Conservation (phyloP, 53 echinoderm and acorn worm species). For the Mesocentrotus franciscanus region DNA sequence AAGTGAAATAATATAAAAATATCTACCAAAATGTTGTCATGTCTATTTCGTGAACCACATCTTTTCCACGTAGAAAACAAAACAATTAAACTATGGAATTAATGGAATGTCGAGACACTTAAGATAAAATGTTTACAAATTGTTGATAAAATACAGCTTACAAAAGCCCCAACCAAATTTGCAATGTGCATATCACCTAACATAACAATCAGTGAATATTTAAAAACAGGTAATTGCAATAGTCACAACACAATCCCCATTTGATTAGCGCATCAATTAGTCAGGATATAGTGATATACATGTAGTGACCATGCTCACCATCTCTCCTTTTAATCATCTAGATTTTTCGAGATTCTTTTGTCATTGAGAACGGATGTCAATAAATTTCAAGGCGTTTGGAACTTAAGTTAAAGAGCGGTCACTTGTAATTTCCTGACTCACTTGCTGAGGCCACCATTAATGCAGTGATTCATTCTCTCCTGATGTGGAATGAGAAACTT, state of each 20-base stretch:
- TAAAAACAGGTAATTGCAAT: not conserved
- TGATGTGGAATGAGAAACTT: not conserved
- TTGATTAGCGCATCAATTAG: not conserved
- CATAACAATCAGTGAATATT: conserved; percentile 2
- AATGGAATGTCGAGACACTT: no score
- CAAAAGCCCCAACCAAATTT: not conserved
- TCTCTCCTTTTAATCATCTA: not conserved
- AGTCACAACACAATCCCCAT: not conserved
- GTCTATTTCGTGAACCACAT: no score
- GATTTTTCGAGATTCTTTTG: not conserved
- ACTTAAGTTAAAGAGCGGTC: conserved; percentile 20
- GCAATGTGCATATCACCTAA: not conserved
- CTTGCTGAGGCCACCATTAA: not conserved
- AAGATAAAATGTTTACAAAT: no score
- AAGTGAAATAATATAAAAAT: no score
- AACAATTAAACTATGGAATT: no score
- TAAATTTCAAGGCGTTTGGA: not conserved
- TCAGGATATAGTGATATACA: not conserved
- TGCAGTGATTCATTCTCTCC: conserved; percentile 5
- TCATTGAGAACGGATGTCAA: not conserved
- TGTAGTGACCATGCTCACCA: not conserved
- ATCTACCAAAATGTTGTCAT: no score
- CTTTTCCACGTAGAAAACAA: no score
- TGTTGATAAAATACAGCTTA: not conserved
- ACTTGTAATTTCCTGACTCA: not conserved